phyloP scores from a whole-genome alignment of 2,888 invertebrate genomes.

The Acleris emargana region DNA sequence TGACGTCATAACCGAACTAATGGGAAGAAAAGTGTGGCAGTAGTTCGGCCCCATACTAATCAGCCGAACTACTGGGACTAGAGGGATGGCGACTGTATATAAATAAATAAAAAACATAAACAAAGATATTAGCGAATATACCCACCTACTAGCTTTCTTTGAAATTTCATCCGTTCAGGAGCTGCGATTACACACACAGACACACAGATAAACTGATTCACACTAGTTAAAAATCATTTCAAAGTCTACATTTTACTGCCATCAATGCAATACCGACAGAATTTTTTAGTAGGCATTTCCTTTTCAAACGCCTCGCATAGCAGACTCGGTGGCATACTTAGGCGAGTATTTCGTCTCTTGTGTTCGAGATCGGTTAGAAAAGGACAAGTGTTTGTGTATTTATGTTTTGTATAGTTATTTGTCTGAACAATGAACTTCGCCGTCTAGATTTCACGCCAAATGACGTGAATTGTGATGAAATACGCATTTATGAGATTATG shows the following conservation, averaged over 20 bases:
- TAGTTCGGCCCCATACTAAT: no score
- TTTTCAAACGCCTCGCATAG: conserved; percentile 13
- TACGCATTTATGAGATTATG: not conserved
- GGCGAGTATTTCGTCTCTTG: not conserved
- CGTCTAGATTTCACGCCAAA: conserved; percentile 48
- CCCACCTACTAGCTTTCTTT: no score
- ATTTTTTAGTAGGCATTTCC: conserved; percentile 26
- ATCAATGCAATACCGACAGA: conserved; percentile 9
- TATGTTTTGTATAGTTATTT: conserved; percentile 49
- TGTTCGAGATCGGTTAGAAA: not conserved
- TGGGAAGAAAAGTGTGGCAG: no score
- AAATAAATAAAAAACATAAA: no score
- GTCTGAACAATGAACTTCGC: conserved; percentile 68
- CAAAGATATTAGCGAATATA: no score
- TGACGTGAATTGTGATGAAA: conserved; percentile 1
- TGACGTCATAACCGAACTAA: no score
- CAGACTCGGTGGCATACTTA: not conserved
- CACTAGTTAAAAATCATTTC: not conserved
- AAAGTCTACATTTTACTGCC: conserved; percentile 6
- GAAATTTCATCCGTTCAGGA: no score
- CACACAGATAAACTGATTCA: no score
- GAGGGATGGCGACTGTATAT: no score
- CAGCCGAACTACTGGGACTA: no score
- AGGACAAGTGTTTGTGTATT: conserved; percentile 1
- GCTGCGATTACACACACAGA: no score